Percentiles rank a stretch among this genome's conserved stretches.
phyloP scores from a whole-genome alignment of 2,888 invertebrate genomes.

The Nymphalis urticae region DNA sequence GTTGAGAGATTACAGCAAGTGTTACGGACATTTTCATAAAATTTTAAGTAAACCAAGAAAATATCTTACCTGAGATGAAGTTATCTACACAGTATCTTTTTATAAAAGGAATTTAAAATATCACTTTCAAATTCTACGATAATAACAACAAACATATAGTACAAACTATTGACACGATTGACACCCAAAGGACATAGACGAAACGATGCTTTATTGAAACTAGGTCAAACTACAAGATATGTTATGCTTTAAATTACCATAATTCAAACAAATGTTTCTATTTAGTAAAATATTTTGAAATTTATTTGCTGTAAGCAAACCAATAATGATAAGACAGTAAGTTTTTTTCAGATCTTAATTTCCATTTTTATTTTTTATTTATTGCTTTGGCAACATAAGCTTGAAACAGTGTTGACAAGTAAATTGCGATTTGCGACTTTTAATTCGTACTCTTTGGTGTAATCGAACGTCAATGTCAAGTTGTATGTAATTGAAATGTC shows the following conservation, averaged over 20 bases:
- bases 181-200: slow-evolving; percentile 57
- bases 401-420: too few species aligned
- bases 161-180: slow-evolving; percentile 55
- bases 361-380: too few species aligned
- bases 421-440: too few species aligned
- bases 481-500: not conserved
- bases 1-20: slow-evolving; percentile 25
- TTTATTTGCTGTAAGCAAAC: too few species aligned
- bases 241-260: not conserved
- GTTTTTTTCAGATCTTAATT: too few species aligned
- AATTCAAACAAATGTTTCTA: not conserved
- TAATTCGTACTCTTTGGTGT: too few species aligned
- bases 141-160: slow-evolving; percentile 48
- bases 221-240: slow-evolving; percentile 27
- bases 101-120: slow-evolving; percentile 17
- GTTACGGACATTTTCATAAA: not conserved
- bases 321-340: too few species aligned
- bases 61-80: slow-evolving; percentile 12
- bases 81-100: slow-evolving; percentile 10
- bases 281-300: too few species aligned
- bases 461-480: too few species aligned
- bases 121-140: slow-evolving; percentile 36
- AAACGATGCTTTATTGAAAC: slow-evolving; percentile 32
- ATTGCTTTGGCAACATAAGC: too few species aligned
- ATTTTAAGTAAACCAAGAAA: not conserved